Percentiles rank a stretch among this genome's conserved stretches.
phyloP scores from a whole-genome alignment of 2,113 vertebrate species.

The Catharus bicknelli region DNA sequence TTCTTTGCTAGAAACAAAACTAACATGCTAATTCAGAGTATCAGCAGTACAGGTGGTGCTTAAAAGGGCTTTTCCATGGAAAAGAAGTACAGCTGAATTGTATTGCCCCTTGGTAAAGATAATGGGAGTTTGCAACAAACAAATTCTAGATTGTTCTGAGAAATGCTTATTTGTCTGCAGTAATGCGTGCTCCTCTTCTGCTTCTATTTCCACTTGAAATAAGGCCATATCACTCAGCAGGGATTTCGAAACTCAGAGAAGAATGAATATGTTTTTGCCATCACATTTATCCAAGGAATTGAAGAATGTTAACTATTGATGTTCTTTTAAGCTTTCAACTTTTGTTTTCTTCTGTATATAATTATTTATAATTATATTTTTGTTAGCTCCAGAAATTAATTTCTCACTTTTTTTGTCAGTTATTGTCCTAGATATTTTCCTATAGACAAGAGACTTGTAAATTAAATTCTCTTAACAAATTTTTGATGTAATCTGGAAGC shows the following conservation, averaged over 20 bases:
- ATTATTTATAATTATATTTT: background rate
- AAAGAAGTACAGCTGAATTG: background rate
- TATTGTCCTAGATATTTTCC: background rate
- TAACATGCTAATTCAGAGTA: background rate
- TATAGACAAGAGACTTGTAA: background rate
- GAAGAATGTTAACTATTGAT: background rate
- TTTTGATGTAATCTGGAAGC: background rate
- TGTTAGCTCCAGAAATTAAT: background rate
- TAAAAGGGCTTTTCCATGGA: background rate
- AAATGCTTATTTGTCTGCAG: background rate
- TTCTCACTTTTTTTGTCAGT: background rate
- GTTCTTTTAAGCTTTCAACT: background rate
- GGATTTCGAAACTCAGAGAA: background rate
- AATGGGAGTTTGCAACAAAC: background rate
- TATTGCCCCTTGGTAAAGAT: background rate
- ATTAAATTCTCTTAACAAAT: background rate
- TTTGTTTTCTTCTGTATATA: background rate
- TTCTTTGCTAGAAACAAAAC: background rate
- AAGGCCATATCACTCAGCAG: background rate
- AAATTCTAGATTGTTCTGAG: background rate
- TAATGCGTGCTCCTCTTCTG: background rate
- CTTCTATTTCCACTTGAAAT: background rate
- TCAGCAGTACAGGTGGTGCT: background rate
- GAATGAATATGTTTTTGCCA: background rate
- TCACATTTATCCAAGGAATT: background rate